Percentiles rank a stretch among this genome's conserved stretches.
phyloP scores from a whole-genome alignment of 2,113 vertebrate genomes.

The Apteryx owenii region DNA sequence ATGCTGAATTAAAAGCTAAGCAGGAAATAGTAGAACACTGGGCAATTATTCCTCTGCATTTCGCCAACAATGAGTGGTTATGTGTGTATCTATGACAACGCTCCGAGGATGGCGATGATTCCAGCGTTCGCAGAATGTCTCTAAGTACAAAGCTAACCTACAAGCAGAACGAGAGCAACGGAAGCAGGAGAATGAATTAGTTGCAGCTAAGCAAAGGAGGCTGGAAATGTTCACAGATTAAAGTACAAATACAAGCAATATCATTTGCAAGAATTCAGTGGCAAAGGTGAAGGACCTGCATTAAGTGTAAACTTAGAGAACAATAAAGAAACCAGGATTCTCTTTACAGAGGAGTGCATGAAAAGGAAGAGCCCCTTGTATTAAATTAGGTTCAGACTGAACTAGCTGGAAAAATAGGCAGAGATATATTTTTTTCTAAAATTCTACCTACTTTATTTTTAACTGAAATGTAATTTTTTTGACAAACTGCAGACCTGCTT shows the following conservation, averaged over 20 bases:
- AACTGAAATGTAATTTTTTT: fast-evolving
- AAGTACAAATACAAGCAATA: background rate
- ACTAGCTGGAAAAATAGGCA: background rate
- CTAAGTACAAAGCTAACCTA: background rate
- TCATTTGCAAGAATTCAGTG: background rate
- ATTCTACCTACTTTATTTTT: background rate
- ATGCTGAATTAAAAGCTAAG: background rate
- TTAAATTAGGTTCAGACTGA: background rate
- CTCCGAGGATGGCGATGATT: background rate
- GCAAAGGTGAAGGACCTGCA: background rate
- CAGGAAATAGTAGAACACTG: constrained; percentile 49
- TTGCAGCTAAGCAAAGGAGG: background rate
- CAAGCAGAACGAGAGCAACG: background rate
- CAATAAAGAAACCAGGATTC: background rate
- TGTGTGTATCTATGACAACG: constrained; percentile 60
- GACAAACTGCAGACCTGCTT: background rate
- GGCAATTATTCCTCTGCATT: background rate
- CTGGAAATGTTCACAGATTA: background rate
- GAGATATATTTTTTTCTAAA: background rate
- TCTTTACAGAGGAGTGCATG: background rate
- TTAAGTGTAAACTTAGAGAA: background rate
- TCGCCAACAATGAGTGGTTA: background rate
- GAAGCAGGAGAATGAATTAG: constrained; percentile 18
- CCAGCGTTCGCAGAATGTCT: background rate
- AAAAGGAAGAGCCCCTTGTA: background rate